Conservation (phyloP, 2,113 vertebrate genomes). For the Pachyramphus minor region DNA sequence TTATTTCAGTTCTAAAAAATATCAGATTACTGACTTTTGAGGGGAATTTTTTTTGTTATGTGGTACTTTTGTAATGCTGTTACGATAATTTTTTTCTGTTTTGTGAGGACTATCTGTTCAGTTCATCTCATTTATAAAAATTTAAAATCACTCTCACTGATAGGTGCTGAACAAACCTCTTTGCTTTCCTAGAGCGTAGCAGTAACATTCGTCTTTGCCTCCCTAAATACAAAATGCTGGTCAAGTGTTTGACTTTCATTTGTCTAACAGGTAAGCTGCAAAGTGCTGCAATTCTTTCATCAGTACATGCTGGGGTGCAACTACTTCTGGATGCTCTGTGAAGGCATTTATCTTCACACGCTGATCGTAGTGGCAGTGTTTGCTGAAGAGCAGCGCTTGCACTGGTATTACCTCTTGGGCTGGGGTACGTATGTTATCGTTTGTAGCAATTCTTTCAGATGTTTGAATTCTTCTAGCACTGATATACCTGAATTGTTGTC, state of each 20-base stretch:
- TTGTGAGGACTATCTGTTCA: background rate
- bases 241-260: background rate
- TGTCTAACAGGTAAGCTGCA: conserved; percentile 85
- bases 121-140: background rate
- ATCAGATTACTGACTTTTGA: background rate
- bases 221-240: background rate
- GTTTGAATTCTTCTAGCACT: background rate
- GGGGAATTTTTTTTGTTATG: background rate
- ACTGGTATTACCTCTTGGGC: conserved; percentile 96
- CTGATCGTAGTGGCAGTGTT: conserved; percentile 95
- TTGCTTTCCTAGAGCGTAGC: background rate
- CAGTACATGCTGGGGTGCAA: conserved; percentile 97
- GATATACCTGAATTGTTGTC: background rate
- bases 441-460: background rate
- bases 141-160: background rate
- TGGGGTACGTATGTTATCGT: conserved; percentile 85
- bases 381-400: conserved; percentile 85
- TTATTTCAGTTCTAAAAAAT: background rate
- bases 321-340: conserved; percentile 99
- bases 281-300: conserved; percentile 92
- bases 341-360: conserved; percentile 95
- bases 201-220: background rate
- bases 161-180: background rate
- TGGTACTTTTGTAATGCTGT: background rate
- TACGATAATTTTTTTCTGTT: background rate